These are phyloP conservation scores for Mercenaria mercenaria DNA, from an alignment of 1,140 invertebrate genomes.

Conservation along the genomic window DNA sequence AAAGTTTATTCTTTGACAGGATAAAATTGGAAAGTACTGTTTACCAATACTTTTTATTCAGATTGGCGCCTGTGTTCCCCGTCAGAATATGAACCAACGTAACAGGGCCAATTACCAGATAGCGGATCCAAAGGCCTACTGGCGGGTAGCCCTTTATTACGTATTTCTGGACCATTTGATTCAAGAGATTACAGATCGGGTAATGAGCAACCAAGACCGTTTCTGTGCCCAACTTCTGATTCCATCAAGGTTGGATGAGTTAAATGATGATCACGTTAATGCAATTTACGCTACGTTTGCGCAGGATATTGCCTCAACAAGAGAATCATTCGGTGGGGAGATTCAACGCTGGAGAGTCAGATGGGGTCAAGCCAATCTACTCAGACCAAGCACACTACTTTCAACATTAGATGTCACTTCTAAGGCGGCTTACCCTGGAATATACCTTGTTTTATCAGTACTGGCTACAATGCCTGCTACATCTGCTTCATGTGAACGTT, in stretches of 20 bases:
- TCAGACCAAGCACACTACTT: neutral
- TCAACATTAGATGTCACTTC: neutral
- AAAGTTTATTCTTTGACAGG: no score
- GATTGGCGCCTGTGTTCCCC: constrained; percentile 24
- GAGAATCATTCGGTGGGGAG: constrained; percentile 6
- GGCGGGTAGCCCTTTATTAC: constrained; percentile 9
- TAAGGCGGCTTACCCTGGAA: constrained; percentile 13
- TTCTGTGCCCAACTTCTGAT: constrained; percentile 35
- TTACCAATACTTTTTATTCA: no score
- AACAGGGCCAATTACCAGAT: constrained; percentile 30
- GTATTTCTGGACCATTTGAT: constrained; percentile 31
- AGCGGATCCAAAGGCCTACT: constrained; percentile 27
- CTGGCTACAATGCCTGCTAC: constrained; percentile 40
- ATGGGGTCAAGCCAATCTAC: neutral
- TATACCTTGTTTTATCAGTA: neutral
- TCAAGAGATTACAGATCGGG: constrained; percentile 4
- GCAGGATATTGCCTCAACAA: neutral
- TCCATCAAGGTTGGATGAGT: neutral
- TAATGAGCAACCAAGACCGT: constrained; percentile 11
- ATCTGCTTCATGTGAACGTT: constrained; percentile 40
- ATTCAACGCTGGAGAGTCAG: constrained; percentile 21
- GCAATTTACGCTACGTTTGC: neutral
- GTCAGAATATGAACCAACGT: neutral
- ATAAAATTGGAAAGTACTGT: no score
- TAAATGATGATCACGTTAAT: constrained; percentile 30